phyloP scores from a whole-genome alignment of 2,888 invertebrate species.

The Clostera curtula region DNA sequence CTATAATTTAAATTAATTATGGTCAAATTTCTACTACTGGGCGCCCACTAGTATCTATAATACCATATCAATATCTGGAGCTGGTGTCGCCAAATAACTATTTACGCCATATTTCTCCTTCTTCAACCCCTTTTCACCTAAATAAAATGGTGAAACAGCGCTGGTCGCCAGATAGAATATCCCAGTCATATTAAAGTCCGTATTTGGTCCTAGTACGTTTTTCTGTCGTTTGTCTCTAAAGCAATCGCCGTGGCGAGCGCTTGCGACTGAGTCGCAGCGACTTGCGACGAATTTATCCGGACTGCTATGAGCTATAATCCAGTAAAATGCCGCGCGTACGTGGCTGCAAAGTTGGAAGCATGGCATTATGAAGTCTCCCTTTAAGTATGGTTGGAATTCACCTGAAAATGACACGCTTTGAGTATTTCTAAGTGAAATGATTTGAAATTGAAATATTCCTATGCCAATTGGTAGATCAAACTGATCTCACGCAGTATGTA shows the following conservation, averaged over 20 bases:
- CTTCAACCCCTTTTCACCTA: slow-evolving; percentile 40
- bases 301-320: slow-evolving; percentile 35
- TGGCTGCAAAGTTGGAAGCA: slow-evolving; percentile 60
- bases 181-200: slow-evolving; percentile 49
- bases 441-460: no score
- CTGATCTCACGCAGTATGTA: no score
- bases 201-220: slow-evolving; percentile 48
- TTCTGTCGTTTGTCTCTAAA: slow-evolving; percentile 27
- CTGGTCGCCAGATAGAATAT: slow-evolving; percentile 53
- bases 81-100: slow-evolving; percentile 37
- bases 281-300: slow-evolving; percentile 48
- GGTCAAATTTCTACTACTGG: no score
- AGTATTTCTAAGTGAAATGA: no score
- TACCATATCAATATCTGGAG: slow-evolving; percentile 43
- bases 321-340: slow-evolving; percentile 48
- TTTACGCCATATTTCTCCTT: slow-evolving; percentile 36
- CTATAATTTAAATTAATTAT: no score
- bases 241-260: slow-evolving; percentile 47
- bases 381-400: slow-evolving; percentile 51
- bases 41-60: slow-evolving; percentile 22
- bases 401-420: slow-evolving; percentile 36
- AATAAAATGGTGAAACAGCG: slow-evolving; percentile 40
- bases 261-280: slow-evolving; percentile 38
- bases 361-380: slow-evolving; percentile 45
- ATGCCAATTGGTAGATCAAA: no score